Evolutionary conservation across 1,140 invertebrate genomes (phyloP).

Genomic region (Megathymus violae): DNA sequence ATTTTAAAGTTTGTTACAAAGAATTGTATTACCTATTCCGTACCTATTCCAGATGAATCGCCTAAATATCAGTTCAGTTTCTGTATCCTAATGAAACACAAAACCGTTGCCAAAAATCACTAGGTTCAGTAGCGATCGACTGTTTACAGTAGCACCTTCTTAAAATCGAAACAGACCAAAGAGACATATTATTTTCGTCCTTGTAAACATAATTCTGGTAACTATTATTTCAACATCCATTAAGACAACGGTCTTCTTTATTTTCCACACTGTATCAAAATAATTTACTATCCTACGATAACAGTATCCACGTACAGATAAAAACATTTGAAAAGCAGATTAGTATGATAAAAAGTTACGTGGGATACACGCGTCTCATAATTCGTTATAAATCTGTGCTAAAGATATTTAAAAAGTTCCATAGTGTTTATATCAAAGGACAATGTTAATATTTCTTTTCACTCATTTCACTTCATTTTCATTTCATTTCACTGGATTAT

Average conservation of each 20-base stretch:
- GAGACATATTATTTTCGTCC: slow-evolving; percentile 51
- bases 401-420: neutral
- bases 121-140: neutral
- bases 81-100: neutral
- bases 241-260: slow-evolving; percentile 39
- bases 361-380: slow-evolving; percentile 49
- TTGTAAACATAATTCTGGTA: slow-evolving; percentile 38
- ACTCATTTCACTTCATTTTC: too few species aligned
- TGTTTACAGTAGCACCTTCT: slow-evolving; percentile 14
- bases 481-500: slow-evolving; percentile 47
- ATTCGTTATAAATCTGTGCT: slow-evolving; percentile 35
- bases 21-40: too few species aligned
- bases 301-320: slow-evolving; percentile 56
- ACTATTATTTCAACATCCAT: slow-evolving; percentile 45
- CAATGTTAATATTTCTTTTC: slow-evolving; percentile 58
- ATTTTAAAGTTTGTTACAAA: too few species aligned
- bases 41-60: too few species aligned
- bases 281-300: slow-evolving; percentile 71
- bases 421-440: slow-evolving; percentile 12
- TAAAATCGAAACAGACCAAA: slow-evolving; percentile 23
- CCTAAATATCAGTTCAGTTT: too few species aligned
- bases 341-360: slow-evolving; percentile 64
- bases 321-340: slow-evolving; percentile 57
- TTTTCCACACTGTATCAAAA: slow-evolving; percentile 59
- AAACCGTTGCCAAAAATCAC: slow-evolving; percentile 26